Conservation (phyloP, 2,797 vertebrate species). For the Sebastes hubbsi region DNA sequence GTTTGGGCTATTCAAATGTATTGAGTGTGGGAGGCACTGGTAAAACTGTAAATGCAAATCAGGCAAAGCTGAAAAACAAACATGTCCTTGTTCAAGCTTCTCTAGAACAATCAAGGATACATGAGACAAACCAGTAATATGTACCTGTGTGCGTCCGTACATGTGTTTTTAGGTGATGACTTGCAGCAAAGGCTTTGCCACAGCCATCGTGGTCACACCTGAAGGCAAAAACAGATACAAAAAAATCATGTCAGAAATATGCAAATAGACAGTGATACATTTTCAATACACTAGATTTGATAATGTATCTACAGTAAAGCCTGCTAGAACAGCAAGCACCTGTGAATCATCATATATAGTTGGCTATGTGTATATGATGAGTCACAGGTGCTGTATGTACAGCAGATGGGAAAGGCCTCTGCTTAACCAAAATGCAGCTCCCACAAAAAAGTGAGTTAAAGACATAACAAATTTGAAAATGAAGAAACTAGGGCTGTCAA, state of each 20-base stretch:
- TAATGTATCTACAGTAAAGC: not conserved
- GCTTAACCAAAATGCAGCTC: not conserved
- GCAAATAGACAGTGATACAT: not conserved
- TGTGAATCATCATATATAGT: not conserved
- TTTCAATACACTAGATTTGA: not conserved
- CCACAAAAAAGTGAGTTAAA: not conserved
- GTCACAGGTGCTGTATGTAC: no score
- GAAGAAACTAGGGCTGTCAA: not conserved
- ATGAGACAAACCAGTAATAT: not conserved
- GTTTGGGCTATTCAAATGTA: conserved; percentile 1
- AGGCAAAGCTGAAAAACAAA: conserved; percentile 6
- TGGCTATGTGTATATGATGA: no score
- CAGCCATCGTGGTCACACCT: conserved; percentile 99
- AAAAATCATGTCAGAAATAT: not conserved
- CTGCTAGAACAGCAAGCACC: not conserved
- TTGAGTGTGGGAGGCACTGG: not conserved
- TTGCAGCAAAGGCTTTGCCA: conserved; percentile 98
- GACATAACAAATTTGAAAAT: not conserved
- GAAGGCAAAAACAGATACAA: conserved; percentile 11
- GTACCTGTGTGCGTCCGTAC: conserved; percentile 97
- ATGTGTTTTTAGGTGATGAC: conserved; percentile 99
- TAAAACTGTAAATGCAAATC: conserved; percentile 18
- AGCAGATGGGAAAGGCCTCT: not conserved
- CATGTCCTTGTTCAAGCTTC: not conserved
- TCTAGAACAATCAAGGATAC: not conserved